Percentiles rank a stretch among this genome's conserved stretches.
Evolutionary conservation across 1,140 invertebrate genomes (phyloP).

Genomic region (Sitobion miscanthi): DNA sequence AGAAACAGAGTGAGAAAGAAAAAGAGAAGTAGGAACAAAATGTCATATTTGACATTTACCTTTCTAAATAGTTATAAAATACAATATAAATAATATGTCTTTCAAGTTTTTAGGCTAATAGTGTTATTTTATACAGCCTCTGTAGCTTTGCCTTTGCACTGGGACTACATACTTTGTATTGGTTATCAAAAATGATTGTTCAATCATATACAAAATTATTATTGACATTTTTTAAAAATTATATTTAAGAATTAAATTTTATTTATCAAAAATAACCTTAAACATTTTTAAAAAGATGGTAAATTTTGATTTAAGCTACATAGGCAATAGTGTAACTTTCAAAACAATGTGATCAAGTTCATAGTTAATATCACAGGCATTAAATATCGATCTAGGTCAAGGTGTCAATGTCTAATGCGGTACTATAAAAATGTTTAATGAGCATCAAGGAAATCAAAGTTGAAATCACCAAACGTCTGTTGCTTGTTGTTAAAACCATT

Average conservation of each 20-base stretch:
- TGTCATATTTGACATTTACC: slow-evolving; percentile 45
- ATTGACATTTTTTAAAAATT: not conserved
- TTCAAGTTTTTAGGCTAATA: not conserved
- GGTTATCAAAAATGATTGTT: not conserved
- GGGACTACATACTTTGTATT: not conserved
- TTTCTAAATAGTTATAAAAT: slow-evolving; percentile 33
- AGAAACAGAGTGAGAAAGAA: slow-evolving; percentile 11
- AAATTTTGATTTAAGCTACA: slow-evolving; percentile 18
- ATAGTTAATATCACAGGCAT: slow-evolving; percentile 34
- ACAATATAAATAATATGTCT: slow-evolving; percentile 31
- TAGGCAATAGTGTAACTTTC: not conserved
- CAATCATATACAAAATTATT: not conserved
- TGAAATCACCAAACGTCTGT: slow-evolving; percentile 48
- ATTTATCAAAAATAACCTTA: slow-evolving; percentile 6
- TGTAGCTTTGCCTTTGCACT: not conserved
- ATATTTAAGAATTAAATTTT: not conserved
- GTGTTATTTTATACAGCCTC: not conserved
- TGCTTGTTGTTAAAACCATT: slow-evolving; percentile 48
- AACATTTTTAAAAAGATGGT: not conserved
- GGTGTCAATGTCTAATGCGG: not conserved
- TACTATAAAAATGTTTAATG: slow-evolving; percentile 39
- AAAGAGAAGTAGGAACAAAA: slow-evolving; percentile 53
- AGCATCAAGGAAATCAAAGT: slow-evolving; percentile 51
- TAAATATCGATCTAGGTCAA: slow-evolving; percentile 3
- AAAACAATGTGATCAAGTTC: not conserved